Evolutionary conservation across 2,888 invertebrate species (phyloP).

Genomic region (Eulithis testata): DNA sequence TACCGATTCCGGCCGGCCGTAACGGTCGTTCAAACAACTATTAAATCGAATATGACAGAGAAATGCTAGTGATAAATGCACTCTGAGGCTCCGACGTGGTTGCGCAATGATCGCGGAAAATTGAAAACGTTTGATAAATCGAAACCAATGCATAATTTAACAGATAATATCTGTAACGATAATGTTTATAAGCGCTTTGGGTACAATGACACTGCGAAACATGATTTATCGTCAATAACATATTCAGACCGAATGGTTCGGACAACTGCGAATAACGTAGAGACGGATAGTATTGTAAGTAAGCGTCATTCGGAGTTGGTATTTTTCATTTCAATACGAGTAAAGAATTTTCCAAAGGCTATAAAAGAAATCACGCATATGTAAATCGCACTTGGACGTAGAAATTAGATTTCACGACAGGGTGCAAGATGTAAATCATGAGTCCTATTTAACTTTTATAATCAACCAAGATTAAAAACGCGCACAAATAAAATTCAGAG

Average conservation of each 20-base stretch:
- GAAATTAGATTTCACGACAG: constrained; percentile 32
- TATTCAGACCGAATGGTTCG: not conserved
- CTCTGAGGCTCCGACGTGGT: constrained; percentile 52
- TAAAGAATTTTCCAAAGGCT: not conserved
- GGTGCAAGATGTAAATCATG: constrained; percentile 21
- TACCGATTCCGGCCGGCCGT: constrained; percentile 49
- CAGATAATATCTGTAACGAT: constrained; percentile 36
- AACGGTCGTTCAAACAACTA: constrained; percentile 62
- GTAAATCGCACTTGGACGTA: constrained; percentile 38
- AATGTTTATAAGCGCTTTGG: constrained; percentile 16
- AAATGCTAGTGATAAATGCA: constrained; percentile 63
- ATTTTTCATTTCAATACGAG: not conserved
- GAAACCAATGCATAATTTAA: constrained; percentile 52
- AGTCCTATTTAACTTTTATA: constrained; percentile 45
- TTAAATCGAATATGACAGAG: constrained; percentile 65
- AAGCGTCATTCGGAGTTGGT: not conserved
- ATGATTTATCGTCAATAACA: constrained; percentile 11
- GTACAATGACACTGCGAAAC: constrained; percentile 12
- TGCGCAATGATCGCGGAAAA: constrained; percentile 56
- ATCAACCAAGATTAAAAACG: constrained; percentile 51
- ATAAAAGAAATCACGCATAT: not conserved
- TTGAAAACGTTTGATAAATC: constrained; percentile 50
- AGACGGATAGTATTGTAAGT: no score
- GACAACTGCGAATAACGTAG: no score
- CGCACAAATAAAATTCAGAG: not conserved